Conservation (phyloP, 2,888 invertebrate species). For the Adelognathus sp. region DNA sequence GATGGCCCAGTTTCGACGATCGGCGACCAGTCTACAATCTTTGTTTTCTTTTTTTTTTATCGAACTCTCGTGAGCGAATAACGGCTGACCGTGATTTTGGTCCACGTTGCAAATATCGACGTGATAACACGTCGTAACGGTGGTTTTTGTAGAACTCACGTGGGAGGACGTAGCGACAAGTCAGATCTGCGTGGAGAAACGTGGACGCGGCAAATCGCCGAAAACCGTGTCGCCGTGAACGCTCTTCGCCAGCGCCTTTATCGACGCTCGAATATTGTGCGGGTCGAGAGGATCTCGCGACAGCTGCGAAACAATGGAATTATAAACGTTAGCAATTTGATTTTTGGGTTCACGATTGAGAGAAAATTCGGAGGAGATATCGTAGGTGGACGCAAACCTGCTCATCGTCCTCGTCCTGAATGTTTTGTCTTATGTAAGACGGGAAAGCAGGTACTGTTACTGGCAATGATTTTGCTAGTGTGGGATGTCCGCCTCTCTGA, state of each 20-base stretch:
- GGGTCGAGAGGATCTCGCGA: slow-evolving; percentile 80
- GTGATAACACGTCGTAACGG: slow-evolving; percentile 18
- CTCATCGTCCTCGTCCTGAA: slow-evolving; percentile 82
- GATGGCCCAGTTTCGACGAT: slow-evolving; percentile 9
- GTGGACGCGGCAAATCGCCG: slow-evolving; percentile 92
- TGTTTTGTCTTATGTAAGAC: slow-evolving; percentile 75
- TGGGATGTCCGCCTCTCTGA: slow-evolving; percentile 80
- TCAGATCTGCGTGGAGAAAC: slow-evolving; percentile 93
- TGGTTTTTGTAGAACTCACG: slow-evolving; percentile 5
- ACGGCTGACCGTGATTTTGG: slow-evolving; percentile 38
- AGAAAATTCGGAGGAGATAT: not conserved
- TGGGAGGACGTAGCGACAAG: slow-evolving; percentile 62
- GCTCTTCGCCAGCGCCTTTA: slow-evolving; percentile 95
- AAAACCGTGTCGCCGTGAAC: slow-evolving; percentile 94
- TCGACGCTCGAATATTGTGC: slow-evolving; percentile 94
- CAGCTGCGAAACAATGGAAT: slow-evolving; percentile 60
- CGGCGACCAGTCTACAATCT: not conserved
- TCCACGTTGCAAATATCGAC: not conserved
- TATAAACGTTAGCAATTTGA: too few species aligned
- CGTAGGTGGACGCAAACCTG: slow-evolving; percentile 77
- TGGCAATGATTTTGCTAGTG: slow-evolving; percentile 89
- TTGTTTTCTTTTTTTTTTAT: slow-evolving; percentile 2
- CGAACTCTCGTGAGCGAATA: slow-evolving; percentile 40
- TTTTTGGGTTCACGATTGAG: not conserved
- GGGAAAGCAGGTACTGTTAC: slow-evolving; percentile 88